Evolutionary conservation across 2,888 invertebrate species (phyloP).

Genomic region (Yponomeuta evonymella): DNA sequence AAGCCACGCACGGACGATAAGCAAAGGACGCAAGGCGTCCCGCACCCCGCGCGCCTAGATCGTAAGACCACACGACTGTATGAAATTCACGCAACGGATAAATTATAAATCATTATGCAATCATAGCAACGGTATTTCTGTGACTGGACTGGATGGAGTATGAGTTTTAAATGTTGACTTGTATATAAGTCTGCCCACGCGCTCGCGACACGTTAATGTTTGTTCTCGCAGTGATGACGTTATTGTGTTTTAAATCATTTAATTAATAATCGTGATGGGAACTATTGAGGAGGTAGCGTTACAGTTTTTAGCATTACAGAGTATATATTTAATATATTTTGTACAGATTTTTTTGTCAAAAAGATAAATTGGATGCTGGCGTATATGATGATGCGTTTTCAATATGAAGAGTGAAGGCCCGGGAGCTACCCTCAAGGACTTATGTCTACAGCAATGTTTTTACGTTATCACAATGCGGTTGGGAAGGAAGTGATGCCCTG

Average conservation of each 20-base stretch:
- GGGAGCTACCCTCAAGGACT: slow-evolving; percentile 24
- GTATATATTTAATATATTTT: slow-evolving; percentile 78
- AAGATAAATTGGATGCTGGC: slow-evolving; percentile 77
- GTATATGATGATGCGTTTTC: slow-evolving; percentile 66
- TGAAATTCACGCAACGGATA: slow-evolving; percentile 59
- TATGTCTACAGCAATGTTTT: slow-evolving; percentile 2
- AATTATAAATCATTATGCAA: slow-evolving; percentile 59
- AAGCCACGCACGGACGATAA: slow-evolving; percentile 74
- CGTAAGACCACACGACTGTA: slow-evolving; percentile 60
- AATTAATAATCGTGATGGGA: slow-evolving; percentile 74
- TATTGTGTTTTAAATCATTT: slow-evolving; percentile 76
- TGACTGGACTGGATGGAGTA: slow-evolving; percentile 53
- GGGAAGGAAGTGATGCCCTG: slow-evolving; percentile 33
- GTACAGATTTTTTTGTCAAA: slow-evolving; percentile 77
- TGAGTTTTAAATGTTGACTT: slow-evolving; percentile 64
- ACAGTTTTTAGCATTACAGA: slow-evolving; percentile 77
- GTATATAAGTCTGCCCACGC: slow-evolving; percentile 62
- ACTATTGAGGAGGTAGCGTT: slow-evolving; percentile 73
- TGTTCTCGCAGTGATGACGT: slow-evolving; percentile 55
- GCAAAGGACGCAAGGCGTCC: slow-evolving; percentile 64
- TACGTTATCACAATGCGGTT: slow-evolving; percentile 11
- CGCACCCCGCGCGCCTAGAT: slow-evolving; percentile 45
- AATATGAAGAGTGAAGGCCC: slow-evolving; percentile 66
- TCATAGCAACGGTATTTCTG: slow-evolving; percentile 39
- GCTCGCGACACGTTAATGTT: slow-evolving; percentile 57